These are phyloP conservation scores for Anguilla megastoma DNA, from an alignment of 2,797 vertebrate species.

Conservation along the genomic window DNA sequence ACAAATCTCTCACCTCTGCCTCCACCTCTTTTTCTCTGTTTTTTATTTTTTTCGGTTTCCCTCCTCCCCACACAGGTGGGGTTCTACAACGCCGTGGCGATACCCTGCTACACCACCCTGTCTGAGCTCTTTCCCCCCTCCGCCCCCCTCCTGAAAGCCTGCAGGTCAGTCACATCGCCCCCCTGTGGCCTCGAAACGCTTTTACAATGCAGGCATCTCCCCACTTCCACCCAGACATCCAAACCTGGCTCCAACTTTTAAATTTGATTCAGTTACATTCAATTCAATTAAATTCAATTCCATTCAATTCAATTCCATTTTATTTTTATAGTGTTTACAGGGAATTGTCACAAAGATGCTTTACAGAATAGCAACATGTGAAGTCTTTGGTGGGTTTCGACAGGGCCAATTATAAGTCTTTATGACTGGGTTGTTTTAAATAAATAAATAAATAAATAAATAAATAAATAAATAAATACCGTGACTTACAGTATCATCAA, in stretches of 20 bases:
- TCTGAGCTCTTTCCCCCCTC: slow-evolving; percentile 89
- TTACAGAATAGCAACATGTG: not conserved
- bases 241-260: not conserved
- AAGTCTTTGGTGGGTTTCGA: not conserved
- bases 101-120: slow-evolving; percentile 94
- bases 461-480: too few species aligned
- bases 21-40: not conserved
- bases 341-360: too few species aligned
- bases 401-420: not conserved
- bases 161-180: slow-evolving; percentile 76
- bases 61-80: slow-evolving; percentile 76
- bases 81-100: slow-evolving; percentile 95
- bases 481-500: too few species aligned
- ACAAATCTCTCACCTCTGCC: not conserved
- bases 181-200: not conserved
- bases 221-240: not conserved
- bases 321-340: too few species aligned
- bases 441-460: not conserved
- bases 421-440: not conserved
- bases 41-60: not conserved
- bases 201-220: not conserved
- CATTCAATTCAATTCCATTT: too few species aligned
- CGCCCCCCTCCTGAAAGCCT: slow-evolving; percentile 83
- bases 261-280: too few species aligned
- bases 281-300: too few species aligned